Base-by-base conservation (phyloP, 2,888 invertebrate species). In the Conops quadrifasciatus region DNA sequence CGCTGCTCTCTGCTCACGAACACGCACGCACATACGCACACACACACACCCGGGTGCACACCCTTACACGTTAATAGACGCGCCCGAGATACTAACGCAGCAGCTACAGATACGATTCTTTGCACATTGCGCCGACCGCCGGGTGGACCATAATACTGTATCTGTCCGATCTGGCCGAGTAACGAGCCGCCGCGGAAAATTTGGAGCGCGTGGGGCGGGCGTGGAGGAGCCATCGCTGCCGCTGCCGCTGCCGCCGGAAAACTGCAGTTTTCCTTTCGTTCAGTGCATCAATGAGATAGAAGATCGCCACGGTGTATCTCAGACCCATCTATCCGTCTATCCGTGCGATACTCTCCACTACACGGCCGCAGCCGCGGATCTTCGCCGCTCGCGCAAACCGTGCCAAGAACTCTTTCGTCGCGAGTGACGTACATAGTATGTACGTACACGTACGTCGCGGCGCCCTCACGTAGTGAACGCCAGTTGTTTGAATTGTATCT, bases 41-140 rank as follows among this genome's bases (percentile, higher is more conserved):
- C 74, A 72, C 68, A n/a, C 51, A 43, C n/a, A 15, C 28, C 16
- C 51, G 24, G 60, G 36, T 16, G 11, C 59, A 16, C 19, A 58
- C 59, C 7, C 72, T 53, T 67, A 72, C 71, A 71, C 69, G 69
- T 62, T 72, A 73, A 72, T 60, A n/a, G 30, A 43, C 65, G 0
- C 24, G n/a, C n/a, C n/a, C n/a, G n/a, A n/a, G n/a, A n/a, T n/a
- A 60, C 60, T 28, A 51, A 59, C 36, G 9, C 49, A 30, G 60
- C 73, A 74, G 71, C 65, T 70, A 72, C 64, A 45, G 47, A 47
- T 58, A 21, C 45, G 9, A 4, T 19, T 43, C 26, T 13, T 28
- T 26, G 30, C 51, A 26, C 47, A 67, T 47, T 26, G 43, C 59
- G 62, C 15, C 56, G 26, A 26, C 13, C 53, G 49, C 59, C 36